A percentile compares a stretch with the other conserved stretches of the same genome.
Evolutionary conservation across 2,888 invertebrate species (phyloP).

Genomic region (Sphecodes monilicornis): DNA sequence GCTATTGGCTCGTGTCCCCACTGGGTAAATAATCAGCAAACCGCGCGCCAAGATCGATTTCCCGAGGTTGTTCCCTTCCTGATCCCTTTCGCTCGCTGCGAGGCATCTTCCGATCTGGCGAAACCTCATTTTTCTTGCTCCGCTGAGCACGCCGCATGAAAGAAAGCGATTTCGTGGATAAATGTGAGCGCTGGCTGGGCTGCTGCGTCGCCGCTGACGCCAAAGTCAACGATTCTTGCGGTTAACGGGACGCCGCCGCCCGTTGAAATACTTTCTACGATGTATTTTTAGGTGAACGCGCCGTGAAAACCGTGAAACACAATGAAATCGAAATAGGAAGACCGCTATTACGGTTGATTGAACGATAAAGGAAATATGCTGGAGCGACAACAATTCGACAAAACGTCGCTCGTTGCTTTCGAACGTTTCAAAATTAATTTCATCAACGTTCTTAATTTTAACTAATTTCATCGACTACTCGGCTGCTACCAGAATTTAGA

Average conservation of each 20-base stretch:
- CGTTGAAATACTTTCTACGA: slow-evolving; percentile 10
- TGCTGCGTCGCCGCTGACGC: slow-evolving; percentile 16
- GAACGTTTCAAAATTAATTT: background rate
- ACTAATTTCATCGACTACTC: no score
- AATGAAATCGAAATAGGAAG: slow-evolving; percentile 19
- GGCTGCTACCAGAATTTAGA: background rate
- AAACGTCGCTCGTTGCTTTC: background rate
- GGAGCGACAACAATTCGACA: background rate
- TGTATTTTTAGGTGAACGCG: slow-evolving; percentile 9
- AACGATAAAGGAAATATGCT: background rate
- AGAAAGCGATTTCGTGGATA: slow-evolving; percentile 57
- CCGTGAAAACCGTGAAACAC: slow-evolving; percentile 9
- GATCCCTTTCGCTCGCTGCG: slow-evolving; percentile 44
- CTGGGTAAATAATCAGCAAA: slow-evolving; percentile 28
- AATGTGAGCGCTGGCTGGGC: slow-evolving; percentile 3
- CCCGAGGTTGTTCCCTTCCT: slow-evolving; percentile 58
- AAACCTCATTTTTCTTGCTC: slow-evolving; percentile 56
- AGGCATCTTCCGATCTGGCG: slow-evolving; percentile 46
- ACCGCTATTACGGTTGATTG: background rate
- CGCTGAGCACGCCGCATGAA: slow-evolving; percentile 39
- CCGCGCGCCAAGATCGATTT: slow-evolving; percentile 62
- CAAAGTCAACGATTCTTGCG: slow-evolving; percentile 7
- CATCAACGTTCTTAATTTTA: no score
- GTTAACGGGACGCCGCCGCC: slow-evolving; percentile 1
- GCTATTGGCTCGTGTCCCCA: slow-evolving; percentile 10